Conservation (phyloP, 2,113 vertebrate species). For the Toxostoma redivivum region DNA sequence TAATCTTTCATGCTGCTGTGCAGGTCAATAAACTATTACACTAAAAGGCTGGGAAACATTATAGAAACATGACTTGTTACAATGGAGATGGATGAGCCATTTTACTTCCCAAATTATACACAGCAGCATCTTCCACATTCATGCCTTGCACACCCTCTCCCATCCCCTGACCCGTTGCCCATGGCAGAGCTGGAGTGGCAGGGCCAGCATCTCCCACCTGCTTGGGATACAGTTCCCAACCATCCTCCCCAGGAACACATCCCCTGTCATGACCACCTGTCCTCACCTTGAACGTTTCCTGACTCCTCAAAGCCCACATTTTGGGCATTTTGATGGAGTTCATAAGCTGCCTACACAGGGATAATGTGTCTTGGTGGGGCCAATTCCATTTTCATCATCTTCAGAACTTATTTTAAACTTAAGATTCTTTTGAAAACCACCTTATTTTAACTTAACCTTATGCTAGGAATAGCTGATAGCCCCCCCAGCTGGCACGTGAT, state of each 20-base stretch:
- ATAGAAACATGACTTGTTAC: background rate
- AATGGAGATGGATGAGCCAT: background rate
- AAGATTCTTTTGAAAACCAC: background rate
- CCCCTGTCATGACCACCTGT: background rate
- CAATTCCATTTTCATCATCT: background rate
- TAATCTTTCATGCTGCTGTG: background rate
- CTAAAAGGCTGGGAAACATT: background rate
- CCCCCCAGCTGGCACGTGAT: background rate
- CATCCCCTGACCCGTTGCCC: background rate
- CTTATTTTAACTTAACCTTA: background rate
- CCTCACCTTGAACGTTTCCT: background rate
- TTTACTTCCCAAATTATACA: background rate
- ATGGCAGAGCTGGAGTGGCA: background rate
- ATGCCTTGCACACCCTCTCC: background rate
- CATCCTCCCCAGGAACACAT: background rate
- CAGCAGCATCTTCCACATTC: background rate
- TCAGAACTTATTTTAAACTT: background rate
- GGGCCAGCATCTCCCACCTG: background rate
- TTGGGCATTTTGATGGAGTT: background rate
- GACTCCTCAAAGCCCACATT: background rate
- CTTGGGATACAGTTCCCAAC: background rate
- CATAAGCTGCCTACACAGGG: background rate
- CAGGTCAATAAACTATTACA: slow-evolving; percentile 41
- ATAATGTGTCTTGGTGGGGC: accelerated
- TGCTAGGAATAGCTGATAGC: background rate